A percentile compares a stretch with the other conserved stretches of the same genome.
These are phyloP conservation scores for Pollenia amentaria DNA, from an alignment of 2,888 invertebrate species.

Conservation along the genomic window DNA sequence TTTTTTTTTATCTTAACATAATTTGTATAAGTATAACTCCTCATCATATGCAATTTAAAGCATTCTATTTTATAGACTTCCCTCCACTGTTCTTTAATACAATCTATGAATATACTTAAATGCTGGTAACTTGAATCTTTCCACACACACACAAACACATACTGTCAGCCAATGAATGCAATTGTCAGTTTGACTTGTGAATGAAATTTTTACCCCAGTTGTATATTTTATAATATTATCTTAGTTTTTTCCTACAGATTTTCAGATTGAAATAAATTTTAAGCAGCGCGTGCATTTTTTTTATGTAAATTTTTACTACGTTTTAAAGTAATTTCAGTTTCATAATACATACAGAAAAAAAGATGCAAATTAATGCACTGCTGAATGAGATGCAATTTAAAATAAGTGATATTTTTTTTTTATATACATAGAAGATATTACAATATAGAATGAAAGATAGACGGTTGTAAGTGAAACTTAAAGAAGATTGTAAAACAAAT, in stretches of 20 bases:
- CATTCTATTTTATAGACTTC: no score
- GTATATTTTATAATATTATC: not conserved
- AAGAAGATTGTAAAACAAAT: no score
- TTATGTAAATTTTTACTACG: constrained; percentile 44
- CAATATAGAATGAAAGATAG: no score
- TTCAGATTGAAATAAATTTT: constrained; percentile 27
- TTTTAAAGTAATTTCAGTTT: constrained; percentile 36
- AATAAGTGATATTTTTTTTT: constrained; percentile 9
- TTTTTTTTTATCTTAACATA: no score
- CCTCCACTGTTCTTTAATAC: not conserved
- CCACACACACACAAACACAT: not conserved
- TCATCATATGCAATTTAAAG: no score
- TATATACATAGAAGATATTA: not conserved
- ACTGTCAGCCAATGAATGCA: constrained; percentile 21
- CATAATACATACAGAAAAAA: constrained; percentile 40
- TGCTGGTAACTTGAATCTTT: not conserved
- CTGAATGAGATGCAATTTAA: constrained; percentile 31
- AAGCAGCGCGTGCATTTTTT: constrained; percentile 26
- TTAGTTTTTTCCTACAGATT: constrained; percentile 1
- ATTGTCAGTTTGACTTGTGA: constrained; percentile 48
- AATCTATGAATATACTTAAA: not conserved
- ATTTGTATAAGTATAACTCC: no score
- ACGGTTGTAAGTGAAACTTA: no score
- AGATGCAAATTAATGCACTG: constrained; percentile 45
- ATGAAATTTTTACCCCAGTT: constrained; percentile 41